Evolutionary conservation across 2,797 vertebrate species (phyloP), one percentile per base, ranked within the genome.

Genomic region (Sciurus vulgaris): DNA sequence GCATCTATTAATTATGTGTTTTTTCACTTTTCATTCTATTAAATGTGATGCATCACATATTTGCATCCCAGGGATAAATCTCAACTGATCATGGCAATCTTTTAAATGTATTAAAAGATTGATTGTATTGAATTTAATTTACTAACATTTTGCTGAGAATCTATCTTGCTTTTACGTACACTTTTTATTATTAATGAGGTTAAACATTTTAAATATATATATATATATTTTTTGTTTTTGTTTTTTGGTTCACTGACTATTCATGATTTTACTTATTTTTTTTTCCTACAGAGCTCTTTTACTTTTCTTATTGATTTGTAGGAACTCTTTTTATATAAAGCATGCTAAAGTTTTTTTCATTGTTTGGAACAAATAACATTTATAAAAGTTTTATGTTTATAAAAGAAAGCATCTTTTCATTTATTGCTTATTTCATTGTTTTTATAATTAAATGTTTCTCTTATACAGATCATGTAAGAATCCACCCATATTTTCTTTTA

Each of bases 221-320:
- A 63, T 78, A 86, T 15, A 61, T 61, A 26, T n/a, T n/a, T n/a
- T n/a, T n/a, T n/a, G 56, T 65, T 88, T 69, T 94, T 9, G 41
- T 69, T 77, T 47, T 67, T 89, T 83, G 30, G 20, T 20, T 85
- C 7, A 95, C 30, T 67, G 24, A 51, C 26, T 84, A 3, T 84
- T 73, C 15, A 82, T 88, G n/a, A 76, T 93, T 86, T 95, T 54
- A 70, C 24, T 74, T 59, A 56, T 63, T 69, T 70, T 81, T 72
- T 61, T 89, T 51, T 26, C 49, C 59, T 89, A 77, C 2, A 88
- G 33, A 7, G 0, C 65, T 11, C 13, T 72, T 7, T 35, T 88
- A 30, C 44, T 73, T 92, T 96, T 96, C 51, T 77, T 86, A 74
- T 54, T 95, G 49, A 93, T 86, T 92, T 92, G 4, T 1, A 86